These are phyloP conservation scores for Chironex yamaguchii DNA, from an alignment of 30 jellyfish, hydroid and myxozoan genomes.

Conservation along the genomic window DNA sequence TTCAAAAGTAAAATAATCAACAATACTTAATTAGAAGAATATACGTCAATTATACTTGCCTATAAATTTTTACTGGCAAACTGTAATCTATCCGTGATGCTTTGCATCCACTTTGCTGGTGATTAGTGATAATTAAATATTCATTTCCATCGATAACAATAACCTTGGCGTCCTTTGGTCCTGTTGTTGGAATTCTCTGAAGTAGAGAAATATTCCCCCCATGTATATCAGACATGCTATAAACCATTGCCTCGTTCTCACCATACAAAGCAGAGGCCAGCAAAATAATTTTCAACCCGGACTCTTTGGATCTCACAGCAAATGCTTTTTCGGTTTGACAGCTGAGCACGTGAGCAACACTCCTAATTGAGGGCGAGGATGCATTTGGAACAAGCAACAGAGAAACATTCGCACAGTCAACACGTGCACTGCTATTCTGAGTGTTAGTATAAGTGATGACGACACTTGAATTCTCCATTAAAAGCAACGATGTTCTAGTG, in stretches of 20 bases:
- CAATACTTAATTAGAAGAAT: too few relatives aligned
- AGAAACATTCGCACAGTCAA: constrained; percentile 27
- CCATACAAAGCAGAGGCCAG: constrained; percentile 44
- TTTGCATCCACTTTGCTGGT: constrained; percentile 50
- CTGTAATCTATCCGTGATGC: constrained; percentile 39
- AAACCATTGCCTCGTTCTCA: constrained; percentile 56
- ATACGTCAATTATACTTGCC: constrained; percentile 43
- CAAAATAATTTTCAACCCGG: constrained; percentile 10
- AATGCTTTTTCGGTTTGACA: constrained; percentile 41
- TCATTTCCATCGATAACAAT: constrained; percentile 18
- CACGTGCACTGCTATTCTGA: background rate
- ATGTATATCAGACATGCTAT: background rate
- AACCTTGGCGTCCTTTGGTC: constrained; percentile 45
- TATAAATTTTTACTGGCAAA: constrained; percentile 79
- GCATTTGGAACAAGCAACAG: constrained; percentile 5
- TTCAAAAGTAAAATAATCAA: background rate
- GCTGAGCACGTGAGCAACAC: constrained; percentile 7
- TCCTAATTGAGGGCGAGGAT: background rate
- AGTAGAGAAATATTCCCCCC: constrained; percentile 13
- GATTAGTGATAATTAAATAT: constrained; percentile 76
- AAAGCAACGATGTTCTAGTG: constrained; percentile 2
- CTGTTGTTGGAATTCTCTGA: constrained; percentile 48
- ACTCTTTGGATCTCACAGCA: constrained; percentile 2
- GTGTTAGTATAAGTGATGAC: constrained; percentile 60
- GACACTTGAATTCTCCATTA: constrained; percentile 6